Conservation (phyloP, 2,888 invertebrate species). For the Dryobota labecula region DNA sequence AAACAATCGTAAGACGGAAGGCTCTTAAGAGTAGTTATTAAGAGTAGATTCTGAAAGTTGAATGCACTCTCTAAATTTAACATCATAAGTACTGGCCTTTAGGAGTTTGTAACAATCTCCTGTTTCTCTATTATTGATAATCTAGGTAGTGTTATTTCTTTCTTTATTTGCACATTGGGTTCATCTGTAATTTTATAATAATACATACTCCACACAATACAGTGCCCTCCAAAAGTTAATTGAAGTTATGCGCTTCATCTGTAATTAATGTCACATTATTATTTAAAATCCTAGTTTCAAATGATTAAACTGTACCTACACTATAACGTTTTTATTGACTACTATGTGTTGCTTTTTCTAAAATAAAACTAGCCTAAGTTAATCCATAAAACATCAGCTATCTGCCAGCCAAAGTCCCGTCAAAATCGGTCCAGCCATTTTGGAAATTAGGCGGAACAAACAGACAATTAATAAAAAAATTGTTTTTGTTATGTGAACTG, state of each 20-base stretch:
- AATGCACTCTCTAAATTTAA: neutral
- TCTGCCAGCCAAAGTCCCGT: too few relatives aligned
- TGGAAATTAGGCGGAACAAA: too few relatives aligned
- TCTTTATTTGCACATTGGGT: neutral
- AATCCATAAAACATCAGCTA: too few relatives aligned
- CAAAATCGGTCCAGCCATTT: too few relatives aligned
- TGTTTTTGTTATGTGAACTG: too few relatives aligned
- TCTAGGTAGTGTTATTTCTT: neutral
- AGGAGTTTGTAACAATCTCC: neutral
- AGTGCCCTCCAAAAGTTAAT: neutral
- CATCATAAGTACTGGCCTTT: neutral
- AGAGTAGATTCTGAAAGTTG: too few relatives aligned
- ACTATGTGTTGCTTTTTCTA: too few relatives aligned
- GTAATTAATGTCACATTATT: neutral
- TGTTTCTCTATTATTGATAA: slow-evolving; percentile 1
- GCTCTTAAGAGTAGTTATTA: too few relatives aligned
- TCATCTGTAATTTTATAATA: slow-evolving; percentile 6
- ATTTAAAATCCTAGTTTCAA: neutral
- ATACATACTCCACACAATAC: neutral
- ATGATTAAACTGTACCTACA: neutral
- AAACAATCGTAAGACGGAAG: too few relatives aligned
- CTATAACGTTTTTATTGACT: neutral
- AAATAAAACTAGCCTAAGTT: too few relatives aligned
- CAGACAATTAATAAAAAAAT: too few relatives aligned
- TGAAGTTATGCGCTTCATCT: neutral